These are phyloP conservation scores for Horisme vitalbata DNA, from an alignment of 2,888 invertebrate genomes.

Conservation along the genomic window DNA sequence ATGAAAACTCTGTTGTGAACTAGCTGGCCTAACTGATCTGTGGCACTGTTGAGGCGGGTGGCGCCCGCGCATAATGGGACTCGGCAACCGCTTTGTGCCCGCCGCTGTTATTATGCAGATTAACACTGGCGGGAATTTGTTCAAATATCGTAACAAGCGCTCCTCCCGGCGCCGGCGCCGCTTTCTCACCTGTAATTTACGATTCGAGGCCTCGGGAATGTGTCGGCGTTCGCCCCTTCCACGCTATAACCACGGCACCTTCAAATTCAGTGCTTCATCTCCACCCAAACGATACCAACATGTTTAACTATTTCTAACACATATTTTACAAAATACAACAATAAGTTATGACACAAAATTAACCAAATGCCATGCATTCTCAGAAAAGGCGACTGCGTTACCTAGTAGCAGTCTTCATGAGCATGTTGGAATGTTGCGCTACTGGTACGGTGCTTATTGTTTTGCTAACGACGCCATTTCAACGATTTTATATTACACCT, in stretches of 20 bases:
- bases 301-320: too few species aligned
- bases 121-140: constrained; percentile 83
- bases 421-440: constrained; percentile 42
- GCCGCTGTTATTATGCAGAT: constrained; percentile 83
- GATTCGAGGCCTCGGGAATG: constrained; percentile 71
- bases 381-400: too few species aligned
- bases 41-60: constrained; percentile 64
- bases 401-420: neutral
- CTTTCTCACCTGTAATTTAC: constrained; percentile 70
- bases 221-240: constrained; percentile 53
- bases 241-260: constrained; percentile 26
- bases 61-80: constrained; percentile 78
- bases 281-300: constrained; percentile 1
- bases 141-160: constrained; percentile 82
- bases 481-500: constrained; percentile 62
- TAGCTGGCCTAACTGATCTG: constrained; percentile 15
- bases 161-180: constrained; percentile 79
- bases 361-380: constrained; percentile 1
- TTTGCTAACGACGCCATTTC: constrained; percentile 45
- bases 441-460: constrained; percentile 51
- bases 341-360: neutral
- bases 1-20: neutral
- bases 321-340: neutral
- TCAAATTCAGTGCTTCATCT: constrained; percentile 16
- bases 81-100: constrained; percentile 77